These are phyloP conservation scores for Alloplasta piceator DNA, from an alignment of 2,888 invertebrate species.

Conservation along the genomic window DNA sequence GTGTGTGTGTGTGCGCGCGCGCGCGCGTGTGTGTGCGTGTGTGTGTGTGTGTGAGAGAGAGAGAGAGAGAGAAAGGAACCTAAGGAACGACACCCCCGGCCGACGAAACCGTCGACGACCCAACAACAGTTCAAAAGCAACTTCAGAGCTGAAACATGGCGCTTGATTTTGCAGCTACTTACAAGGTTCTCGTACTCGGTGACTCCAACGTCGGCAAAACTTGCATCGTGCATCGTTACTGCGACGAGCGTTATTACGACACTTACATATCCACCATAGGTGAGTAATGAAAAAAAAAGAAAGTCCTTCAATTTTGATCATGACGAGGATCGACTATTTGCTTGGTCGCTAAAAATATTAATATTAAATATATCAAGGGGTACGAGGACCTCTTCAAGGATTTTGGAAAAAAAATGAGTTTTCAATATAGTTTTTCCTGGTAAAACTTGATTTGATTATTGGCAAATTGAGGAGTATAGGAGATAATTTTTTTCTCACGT, in stretches of 20 bases:
- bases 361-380: no score
- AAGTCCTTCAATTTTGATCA: not conserved
- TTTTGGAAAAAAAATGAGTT: no score
- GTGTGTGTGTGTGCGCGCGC: not conserved
- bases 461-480: no score
- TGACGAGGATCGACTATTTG: conserved; percentile 19
- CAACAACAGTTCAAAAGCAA: conserved; percentile 76
- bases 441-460: no score
- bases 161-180: conserved; percentile 93
- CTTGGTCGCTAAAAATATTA: no score
- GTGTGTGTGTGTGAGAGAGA: conserved; percentile 32
- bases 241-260: conserved; percentile 95
- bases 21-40: not conserved
- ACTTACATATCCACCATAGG: conserved; percentile 96
- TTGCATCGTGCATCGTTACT: conserved; percentile 94
- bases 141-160: conserved; percentile 86
- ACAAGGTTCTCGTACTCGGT: conserved; percentile 93
- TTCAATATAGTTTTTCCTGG: no score
- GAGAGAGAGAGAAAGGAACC: conserved; percentile 36
- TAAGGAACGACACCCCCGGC: conserved; percentile 71
- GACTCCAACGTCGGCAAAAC: conserved; percentile 96
- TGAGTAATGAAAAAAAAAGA: conserved; percentile 84
- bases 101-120: conserved; percentile 76
- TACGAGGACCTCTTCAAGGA: no score
- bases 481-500: no score